Evolutionary conservation across 2,888 invertebrate genomes (phyloP), one percentile per base, ranked within the genome.

Genomic region (Eudasyphora cyanicolor): DNA sequence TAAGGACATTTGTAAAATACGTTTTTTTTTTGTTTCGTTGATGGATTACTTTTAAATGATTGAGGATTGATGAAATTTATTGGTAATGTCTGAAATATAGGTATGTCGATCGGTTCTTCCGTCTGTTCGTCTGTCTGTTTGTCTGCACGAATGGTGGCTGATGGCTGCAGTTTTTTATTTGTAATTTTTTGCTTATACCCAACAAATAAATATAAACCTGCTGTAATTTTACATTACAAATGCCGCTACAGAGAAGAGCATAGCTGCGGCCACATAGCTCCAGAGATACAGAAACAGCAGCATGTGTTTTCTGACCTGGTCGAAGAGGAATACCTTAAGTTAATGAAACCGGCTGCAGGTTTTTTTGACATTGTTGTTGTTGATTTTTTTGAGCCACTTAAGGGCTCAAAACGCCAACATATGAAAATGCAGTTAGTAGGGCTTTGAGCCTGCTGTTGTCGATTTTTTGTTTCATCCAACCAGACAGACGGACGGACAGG

Each of bases 171-270:
- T 10, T 24, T 29, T n/a, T 60, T 60, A n/a, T 29, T 60, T 60
- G n/a, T 57, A 27, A 6, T 27, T 24, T 74, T 8, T 32, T 4
- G 32, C 32, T 32, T 8, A n/a, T n/a, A 45, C 45, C 14, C n/a
- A 67, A 76, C 69, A 76, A 70, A 78, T 79, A 78, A 60, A 75
- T 70, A 57, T 24, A 76, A 84, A 81, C 78, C 84, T 84, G 84
- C 84, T 84, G 84, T 81, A 84, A 84, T 84, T 84, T 84, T 81
- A 67, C 84, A 79, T 84, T 81, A 84, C 78, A 84, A 84, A 84
- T 81, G 84, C 84, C 84, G 84, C 80, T 78, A 76, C 75, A 73
- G 27, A n/a, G 51, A 10, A 8, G 17, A 32, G 32, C 6, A 19
- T 2, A 64, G 35, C 19, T 38, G 29, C 64, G 38, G 64, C 64